Evolutionary conservation across 35 echinoderm and acorn worm genomes (phyloP).

Genomic region (Ptychodera flava): DNA sequence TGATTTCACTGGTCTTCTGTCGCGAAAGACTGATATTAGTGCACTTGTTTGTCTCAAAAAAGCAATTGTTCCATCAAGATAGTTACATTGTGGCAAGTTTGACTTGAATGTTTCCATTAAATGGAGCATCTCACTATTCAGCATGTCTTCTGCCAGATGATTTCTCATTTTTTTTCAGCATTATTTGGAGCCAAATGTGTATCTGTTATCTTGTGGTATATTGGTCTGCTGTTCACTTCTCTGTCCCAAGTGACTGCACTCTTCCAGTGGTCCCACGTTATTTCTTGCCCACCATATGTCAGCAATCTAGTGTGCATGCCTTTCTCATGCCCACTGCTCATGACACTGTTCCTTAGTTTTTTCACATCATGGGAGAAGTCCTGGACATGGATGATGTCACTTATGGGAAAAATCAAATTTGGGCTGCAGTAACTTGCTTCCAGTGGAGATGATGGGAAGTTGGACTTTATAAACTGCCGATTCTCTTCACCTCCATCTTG

Average conservation of each 20-base stretch:
- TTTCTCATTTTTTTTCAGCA: slow-evolving; percentile 20
- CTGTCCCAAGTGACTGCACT: not conserved
- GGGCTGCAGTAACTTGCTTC: not conserved
- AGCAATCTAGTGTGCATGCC: not conserved
- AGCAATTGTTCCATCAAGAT: slow-evolving; percentile 1
- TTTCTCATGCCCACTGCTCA: not conserved
- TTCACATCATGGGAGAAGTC: no score
- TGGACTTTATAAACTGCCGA: slow-evolving; percentile 5
- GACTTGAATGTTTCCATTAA: not conserved
- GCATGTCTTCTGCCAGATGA: slow-evolving; percentile 27
- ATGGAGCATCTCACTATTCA: no score
- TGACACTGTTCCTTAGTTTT: no score
- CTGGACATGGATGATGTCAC: not conserved
- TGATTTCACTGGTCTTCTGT: not conserved
- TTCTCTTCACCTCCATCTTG: slow-evolving; percentile 7
- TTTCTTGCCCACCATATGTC: not conserved
- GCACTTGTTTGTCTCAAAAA: not conserved
- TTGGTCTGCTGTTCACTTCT: slow-evolving; percentile 6
- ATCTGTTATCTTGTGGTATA: slow-evolving; percentile 5
- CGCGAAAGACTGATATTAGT: not conserved
- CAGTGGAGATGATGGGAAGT: not conserved
- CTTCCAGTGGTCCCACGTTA: slow-evolving; percentile 3
- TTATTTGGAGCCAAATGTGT: not conserved
- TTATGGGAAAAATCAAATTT: not conserved
- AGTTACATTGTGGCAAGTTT: not conserved